These are phyloP conservation scores for Nasua narica DNA, from an alignment of 2,797 vertebrate genomes.

Conservation along the genomic window DNA sequence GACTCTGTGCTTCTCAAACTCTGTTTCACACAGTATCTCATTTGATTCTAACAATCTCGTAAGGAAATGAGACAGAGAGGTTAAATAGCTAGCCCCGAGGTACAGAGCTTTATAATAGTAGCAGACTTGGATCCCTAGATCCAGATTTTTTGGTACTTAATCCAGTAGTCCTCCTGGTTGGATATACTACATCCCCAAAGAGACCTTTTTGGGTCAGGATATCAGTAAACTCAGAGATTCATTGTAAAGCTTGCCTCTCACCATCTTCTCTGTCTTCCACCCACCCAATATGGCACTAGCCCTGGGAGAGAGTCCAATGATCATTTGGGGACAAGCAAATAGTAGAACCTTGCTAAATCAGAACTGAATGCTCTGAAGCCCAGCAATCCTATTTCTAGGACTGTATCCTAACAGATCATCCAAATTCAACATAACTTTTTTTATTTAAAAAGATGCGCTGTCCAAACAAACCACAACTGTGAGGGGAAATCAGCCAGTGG, in stretches of 20 bases:
- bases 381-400: slow-evolving; percentile 39
- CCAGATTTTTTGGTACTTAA: slow-evolving; percentile 14
- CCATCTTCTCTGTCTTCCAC: background rate
- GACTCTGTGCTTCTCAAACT: slow-evolving; percentile 15
- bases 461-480: slow-evolving; percentile 34
- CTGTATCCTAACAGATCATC: background rate
- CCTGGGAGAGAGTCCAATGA: background rate
- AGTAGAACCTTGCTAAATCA: slow-evolving; percentile 36
- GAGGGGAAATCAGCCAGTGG: slow-evolving; percentile 13
- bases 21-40: background rate
- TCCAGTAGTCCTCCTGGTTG: slow-evolving; percentile 10
- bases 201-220: background rate
- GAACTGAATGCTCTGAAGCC: background rate
- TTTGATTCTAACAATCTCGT: slow-evolving; percentile 15
- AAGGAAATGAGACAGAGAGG: slow-evolving; percentile 30
- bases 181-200: background rate
- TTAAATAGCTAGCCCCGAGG: slow-evolving; percentile 39
- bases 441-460: background rate
- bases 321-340: slow-evolving; percentile 20
- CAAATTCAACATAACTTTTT: slow-evolving; percentile 26
- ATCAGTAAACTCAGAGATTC: slow-evolving; percentile 21
- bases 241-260: background rate
- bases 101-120: slow-evolving; percentile 2
- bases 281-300: background rate
- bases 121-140: background rate